phyloP scores from a whole-genome alignment of 2,113 vertebrate species.

The Cynoglossus semilaevis region DNA sequence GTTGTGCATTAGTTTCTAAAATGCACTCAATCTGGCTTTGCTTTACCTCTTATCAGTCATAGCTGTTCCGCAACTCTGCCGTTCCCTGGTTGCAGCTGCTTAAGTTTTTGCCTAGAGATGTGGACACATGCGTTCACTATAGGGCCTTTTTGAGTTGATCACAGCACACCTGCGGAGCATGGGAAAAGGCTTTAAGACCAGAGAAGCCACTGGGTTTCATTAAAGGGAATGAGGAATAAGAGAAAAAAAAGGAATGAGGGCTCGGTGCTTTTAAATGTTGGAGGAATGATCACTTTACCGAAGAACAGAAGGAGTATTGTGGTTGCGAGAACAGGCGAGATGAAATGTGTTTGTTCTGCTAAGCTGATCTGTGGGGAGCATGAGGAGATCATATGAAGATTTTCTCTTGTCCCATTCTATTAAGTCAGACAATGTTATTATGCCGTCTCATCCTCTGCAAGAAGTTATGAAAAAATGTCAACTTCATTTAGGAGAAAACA shows the following conservation, averaged over 20 bases:
- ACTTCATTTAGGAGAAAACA: too few species aligned
- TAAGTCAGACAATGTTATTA: constrained; percentile 46
- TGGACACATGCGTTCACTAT: constrained; percentile 17
- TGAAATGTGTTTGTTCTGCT: constrained; percentile 49
- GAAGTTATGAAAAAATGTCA: too few species aligned
- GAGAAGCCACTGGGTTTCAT: constrained; percentile 35
- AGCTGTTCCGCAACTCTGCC: constrained; percentile 4
- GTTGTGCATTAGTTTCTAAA: not conserved
- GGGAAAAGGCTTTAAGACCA: constrained; percentile 27
- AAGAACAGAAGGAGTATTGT: constrained; percentile 44
- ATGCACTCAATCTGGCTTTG: not conserved
- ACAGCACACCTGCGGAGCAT: constrained; percentile 45
- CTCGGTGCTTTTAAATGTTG: constrained; percentile 2
- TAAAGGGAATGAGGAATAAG: constrained; percentile 2
- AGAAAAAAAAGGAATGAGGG: not conserved
- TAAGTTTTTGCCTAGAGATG: constrained; percentile 3
- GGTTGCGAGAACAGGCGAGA: constrained; percentile 15
- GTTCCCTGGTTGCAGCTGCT: constrained; percentile 2
- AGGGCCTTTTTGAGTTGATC: constrained; percentile 11
- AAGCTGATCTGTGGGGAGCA: constrained; percentile 52
- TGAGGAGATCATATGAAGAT: constrained; percentile 33
- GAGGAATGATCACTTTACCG: not conserved
- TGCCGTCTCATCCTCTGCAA: constrained; percentile 20
- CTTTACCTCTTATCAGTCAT: not conserved
- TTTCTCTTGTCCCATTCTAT: constrained; percentile 5